Conservation (phyloP, 2,888 invertebrate genomes). For the Hemithea aestivaria region DNA sequence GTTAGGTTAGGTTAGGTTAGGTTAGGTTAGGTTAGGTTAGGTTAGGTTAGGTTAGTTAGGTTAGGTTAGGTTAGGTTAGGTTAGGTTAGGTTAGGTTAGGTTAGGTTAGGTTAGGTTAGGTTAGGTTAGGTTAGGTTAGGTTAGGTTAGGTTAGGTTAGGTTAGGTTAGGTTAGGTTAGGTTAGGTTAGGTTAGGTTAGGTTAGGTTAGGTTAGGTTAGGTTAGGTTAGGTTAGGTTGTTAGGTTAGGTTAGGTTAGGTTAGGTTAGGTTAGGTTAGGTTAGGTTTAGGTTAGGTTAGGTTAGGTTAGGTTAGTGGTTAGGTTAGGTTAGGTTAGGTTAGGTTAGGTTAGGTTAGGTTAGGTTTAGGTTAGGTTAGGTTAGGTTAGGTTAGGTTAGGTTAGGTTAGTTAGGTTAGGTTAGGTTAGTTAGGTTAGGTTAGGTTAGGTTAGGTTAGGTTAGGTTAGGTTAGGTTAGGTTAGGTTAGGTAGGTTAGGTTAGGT, state of each 20-base stretch:
- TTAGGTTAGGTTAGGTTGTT: conserved; percentile 8
- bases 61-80: conserved; percentile 12
- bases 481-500: conserved; percentile 17
- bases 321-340: conserved; percentile 12
- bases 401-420: conserved; percentile 17
- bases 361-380: conserved; percentile 12
- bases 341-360: conserved; percentile 11
- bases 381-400: conserved; percentile 16
- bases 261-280: conserved; percentile 9
- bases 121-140: conserved; percentile 10
- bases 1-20: conserved; percentile 8
- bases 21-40: conserved; percentile 9
- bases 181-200: conserved; percentile 9
- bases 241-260: conserved; percentile 12
- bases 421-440: conserved; percentile 17
- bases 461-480: conserved; percentile 16
- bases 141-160: conserved; percentile 9
- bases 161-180: conserved; percentile 10
- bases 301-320: conserved; percentile 10
- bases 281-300: conserved; percentile 10
- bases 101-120: conserved; percentile 10
- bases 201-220: conserved; percentile 6
- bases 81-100: conserved; percentile 9
- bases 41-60: conserved; percentile 15
- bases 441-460: conserved; percentile 17